Evolutionary conservation across 1,140 invertebrate species (phyloP).

Genomic region (fruit fly (Drosophila melanogaster)): DNA sequence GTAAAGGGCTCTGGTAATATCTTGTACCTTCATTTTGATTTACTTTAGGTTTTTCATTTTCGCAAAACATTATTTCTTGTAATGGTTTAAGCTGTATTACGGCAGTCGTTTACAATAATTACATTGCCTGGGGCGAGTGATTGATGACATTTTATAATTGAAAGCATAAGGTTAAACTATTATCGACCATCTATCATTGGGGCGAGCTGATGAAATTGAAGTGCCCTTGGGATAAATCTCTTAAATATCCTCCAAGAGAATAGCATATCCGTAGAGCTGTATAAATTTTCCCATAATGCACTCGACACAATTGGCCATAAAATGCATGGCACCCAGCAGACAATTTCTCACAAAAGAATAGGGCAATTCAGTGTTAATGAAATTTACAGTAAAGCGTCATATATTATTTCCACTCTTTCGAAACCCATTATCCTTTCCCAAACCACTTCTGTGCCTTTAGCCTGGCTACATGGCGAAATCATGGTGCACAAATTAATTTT

Average conservation of each 20-base stretch:
- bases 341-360: slow-evolving; percentile 52
- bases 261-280: slow-evolving; percentile 33
- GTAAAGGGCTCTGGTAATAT: not conserved
- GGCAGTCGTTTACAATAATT: no score
- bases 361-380: slow-evolving; percentile 53
- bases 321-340: slow-evolving; percentile 28
- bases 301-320: slow-evolving; percentile 53
- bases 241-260: slow-evolving; percentile 22
- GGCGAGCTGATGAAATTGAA: slow-evolving; percentile 17
- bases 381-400: slow-evolving; percentile 54
- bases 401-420: slow-evolving; percentile 38
- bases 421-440: not conserved
- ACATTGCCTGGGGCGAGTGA: not conserved
- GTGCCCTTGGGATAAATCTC: slow-evolving; percentile 23
- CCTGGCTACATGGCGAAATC: slow-evolving; percentile 28
- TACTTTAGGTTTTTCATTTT: no score
- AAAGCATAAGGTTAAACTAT: slow-evolving; percentile 1
- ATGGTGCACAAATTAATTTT: slow-evolving; percentile 73
- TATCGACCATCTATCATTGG: slow-evolving; percentile 26
- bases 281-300: slow-evolving; percentile 60
- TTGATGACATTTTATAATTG: slow-evolving; percentile 7
- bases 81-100: no score
- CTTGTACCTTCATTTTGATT: no score
- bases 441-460: not conserved
- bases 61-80: no score